Evolutionary conservation across 1,140 invertebrate species (phyloP).

Genomic region (Pseudomyrmex sp.): DNA sequence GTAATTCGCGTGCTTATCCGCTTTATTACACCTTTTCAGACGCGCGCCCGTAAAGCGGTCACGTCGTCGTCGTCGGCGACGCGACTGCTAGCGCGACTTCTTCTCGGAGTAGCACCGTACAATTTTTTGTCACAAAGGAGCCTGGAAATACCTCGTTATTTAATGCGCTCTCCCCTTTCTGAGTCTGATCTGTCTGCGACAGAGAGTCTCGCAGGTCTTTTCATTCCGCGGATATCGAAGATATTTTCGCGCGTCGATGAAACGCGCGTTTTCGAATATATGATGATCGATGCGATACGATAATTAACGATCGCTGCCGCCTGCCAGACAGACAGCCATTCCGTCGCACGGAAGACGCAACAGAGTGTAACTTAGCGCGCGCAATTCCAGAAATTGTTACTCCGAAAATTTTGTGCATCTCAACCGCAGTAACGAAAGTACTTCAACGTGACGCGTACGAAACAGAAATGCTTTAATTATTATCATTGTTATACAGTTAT

Average conservation of each 20-base stretch:
- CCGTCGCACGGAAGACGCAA: not conserved
- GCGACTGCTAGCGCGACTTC: no score
- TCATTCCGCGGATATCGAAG: not conserved
- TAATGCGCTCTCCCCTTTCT: not conserved
- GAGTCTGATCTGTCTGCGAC: not conserved
- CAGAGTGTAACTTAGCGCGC: not conserved
- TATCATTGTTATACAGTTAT: no score
- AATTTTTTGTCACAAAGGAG: not conserved
- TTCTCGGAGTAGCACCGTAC: not conserved
- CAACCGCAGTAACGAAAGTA: not conserved
- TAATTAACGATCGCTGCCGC: not conserved
- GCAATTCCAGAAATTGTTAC: not conserved
- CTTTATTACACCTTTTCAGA: slow-evolving; percentile 35
- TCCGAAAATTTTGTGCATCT: slow-evolving; percentile 13
- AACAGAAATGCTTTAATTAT: not conserved
- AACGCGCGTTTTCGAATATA: not conserved
- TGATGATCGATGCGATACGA: not conserved
- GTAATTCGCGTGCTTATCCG: slow-evolving; percentile 51
- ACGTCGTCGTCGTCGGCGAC: not conserved
- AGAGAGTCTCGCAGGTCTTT: not conserved
- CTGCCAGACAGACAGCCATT: not conserved
- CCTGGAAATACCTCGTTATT: slow-evolving; percentile 14
- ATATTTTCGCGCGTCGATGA: slow-evolving; percentile 8
- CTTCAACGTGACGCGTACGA: not conserved
- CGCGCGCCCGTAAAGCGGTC: slow-evolving; percentile 8